A percentile compares a stretch with the other conserved stretches of the same genome.
Evolutionary conservation across 1,140 invertebrate genomes (phyloP).

Genomic region (Drosophila prosaltans): DNA sequence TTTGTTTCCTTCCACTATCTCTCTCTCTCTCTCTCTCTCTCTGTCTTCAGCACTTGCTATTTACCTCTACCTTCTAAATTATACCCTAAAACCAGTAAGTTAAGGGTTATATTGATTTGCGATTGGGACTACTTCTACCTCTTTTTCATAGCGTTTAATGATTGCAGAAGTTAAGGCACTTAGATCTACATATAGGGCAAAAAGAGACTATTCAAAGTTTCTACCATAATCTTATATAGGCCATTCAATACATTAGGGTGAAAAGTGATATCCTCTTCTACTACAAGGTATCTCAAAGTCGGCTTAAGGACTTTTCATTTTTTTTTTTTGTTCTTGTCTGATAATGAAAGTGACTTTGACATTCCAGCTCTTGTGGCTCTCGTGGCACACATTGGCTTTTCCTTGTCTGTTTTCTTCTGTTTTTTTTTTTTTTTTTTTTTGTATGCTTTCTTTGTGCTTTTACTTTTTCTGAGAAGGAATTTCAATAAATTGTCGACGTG

Average conservation of each 20-base stretch:
- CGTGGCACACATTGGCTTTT: conserved; percentile 19
- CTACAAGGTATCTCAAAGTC: neutral
- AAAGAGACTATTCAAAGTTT: too few relatives aligned
- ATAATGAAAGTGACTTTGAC: conserved; percentile 58
- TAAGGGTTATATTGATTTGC: too few relatives aligned
- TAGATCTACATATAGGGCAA: too few relatives aligned
- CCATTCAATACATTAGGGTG: too few relatives aligned
- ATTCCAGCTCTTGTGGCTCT: conserved; percentile 41
- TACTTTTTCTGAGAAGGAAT: neutral
- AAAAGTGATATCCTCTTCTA: too few relatives aligned
- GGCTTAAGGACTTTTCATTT: neutral
- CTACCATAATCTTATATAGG: too few relatives aligned
- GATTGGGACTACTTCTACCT: too few relatives aligned
- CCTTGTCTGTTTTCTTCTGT: neutral
- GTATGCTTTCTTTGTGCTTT: neutral
- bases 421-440: neutral
- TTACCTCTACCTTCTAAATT: neutral
- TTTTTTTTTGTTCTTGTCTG: conserved; percentile 6
- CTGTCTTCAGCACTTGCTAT: neutral
- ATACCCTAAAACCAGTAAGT: neutral
- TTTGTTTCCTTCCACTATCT: conserved; percentile 1
- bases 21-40: neutral
- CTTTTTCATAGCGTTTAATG: too few relatives aligned
- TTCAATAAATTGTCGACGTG: conserved; percentile 17
- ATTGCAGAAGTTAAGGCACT: too few relatives aligned